Conservation (phyloP, 2,797 vertebrate genomes). For the Gymnoscopelus braueri region DNA sequence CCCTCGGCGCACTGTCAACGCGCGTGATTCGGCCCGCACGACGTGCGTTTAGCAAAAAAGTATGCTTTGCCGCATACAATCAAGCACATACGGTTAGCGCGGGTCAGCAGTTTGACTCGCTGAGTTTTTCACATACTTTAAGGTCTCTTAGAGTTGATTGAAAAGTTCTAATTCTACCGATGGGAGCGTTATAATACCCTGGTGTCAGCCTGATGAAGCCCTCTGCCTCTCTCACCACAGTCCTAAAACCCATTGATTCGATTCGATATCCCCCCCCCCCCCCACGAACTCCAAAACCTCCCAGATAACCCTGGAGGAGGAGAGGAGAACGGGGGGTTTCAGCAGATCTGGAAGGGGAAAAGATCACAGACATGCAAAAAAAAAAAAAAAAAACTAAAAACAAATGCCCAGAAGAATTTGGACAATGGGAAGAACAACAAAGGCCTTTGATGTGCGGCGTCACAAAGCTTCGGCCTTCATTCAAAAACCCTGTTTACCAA, state of each 20-base stretch:
- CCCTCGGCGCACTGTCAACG: too few relatives aligned
- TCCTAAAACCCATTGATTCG: constrained; percentile 1
- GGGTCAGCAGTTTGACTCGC: too few relatives aligned
- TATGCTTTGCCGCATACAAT: too few relatives aligned
- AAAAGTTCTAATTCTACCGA: constrained; percentile 7
- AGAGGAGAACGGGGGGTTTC: constrained; percentile 8
- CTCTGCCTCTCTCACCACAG: constrained; percentile 45
- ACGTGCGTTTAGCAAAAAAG: too few relatives aligned
- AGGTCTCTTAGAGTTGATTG: constrained; percentile 47
- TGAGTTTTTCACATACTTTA: constrained; percentile 41
- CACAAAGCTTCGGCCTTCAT: constrained; percentile 55
- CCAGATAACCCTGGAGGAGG: too few relatives aligned
- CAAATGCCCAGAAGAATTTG: constrained; percentile 58
- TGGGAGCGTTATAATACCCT: constrained; percentile 49
- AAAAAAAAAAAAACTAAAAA: background rate
- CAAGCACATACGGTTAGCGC: too few relatives aligned
- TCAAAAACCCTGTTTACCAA: constrained; percentile 71
- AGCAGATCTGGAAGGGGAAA: too few relatives aligned
- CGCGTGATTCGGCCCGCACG: too few relatives aligned
- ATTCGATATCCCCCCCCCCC: constrained; percentile 21
- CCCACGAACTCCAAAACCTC: constrained; percentile 8
- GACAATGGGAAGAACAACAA: constrained; percentile 57
- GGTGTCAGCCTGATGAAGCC: constrained; percentile 54
- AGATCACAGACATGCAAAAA: too few relatives aligned
- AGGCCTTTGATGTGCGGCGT: constrained; percentile 39